phyloP scores from a whole-genome alignment of 2,888 invertebrate species.

The Corythucha ciliata region DNA sequence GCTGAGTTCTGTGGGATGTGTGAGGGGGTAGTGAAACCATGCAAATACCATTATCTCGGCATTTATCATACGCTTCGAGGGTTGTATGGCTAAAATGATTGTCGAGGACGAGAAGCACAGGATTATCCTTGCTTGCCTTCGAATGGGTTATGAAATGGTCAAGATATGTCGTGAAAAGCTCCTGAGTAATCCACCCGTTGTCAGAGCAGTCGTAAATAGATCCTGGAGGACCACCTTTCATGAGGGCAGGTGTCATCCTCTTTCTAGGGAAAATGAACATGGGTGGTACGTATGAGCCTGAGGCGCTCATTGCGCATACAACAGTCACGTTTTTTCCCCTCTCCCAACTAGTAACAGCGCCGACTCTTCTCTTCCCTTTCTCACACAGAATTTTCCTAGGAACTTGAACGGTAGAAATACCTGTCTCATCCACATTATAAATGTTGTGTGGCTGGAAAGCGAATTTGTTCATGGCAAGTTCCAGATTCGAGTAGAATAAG shows the following conservation, averaged over 20 bases:
- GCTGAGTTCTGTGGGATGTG: no score
- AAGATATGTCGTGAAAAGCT: conserved; percentile 1
- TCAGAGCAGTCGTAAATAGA: conserved; percentile 12
- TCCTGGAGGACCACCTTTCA: conserved; percentile 23
- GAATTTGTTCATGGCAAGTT: not conserved
- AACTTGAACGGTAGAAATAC: not conserved
- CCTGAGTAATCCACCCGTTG: conserved; percentile 15
- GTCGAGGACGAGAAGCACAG: not conserved
- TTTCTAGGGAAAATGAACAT: no score
- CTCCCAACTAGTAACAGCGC: no score
- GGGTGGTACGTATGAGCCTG: no score
- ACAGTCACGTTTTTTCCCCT: no score
- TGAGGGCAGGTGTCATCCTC: no score
- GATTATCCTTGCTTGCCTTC: not conserved
- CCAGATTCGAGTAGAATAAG: not conserved
- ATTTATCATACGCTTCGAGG: no score
- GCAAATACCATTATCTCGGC: no score
- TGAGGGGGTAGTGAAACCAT: no score
- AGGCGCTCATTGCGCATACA: no score
- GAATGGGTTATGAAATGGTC: not conserved
- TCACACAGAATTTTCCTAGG: not conserved
- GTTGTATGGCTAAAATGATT: no score
- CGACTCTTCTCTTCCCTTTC: no score
- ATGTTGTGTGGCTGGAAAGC: conserved; percentile 4
- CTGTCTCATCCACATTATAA: conserved; percentile 6